phyloP scores from a whole-genome alignment of 2,797 vertebrate genomes.

The Sebastes oblongus region DNA sequence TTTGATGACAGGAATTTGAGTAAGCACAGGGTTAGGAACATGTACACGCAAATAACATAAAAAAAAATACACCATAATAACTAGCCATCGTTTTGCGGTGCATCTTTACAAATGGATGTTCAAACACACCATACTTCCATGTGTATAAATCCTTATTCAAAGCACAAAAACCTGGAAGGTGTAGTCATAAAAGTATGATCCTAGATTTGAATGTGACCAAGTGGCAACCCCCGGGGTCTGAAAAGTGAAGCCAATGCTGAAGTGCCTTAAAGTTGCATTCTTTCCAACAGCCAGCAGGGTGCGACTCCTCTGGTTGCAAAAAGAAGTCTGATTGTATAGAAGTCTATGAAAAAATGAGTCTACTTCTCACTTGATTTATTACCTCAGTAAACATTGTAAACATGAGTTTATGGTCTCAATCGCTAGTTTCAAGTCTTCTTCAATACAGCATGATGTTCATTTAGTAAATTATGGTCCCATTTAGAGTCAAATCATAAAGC shows the following conservation, averaged over 20 bases:
- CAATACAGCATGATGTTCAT: too few relatives aligned
- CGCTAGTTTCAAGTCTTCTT: too few relatives aligned
- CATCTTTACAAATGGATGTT: neutral
- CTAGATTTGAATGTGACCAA: neutral
- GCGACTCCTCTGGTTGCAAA: too few relatives aligned
- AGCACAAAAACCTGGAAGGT: neutral
- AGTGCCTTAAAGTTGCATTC: neutral
- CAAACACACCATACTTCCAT: neutral
- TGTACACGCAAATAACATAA: neutral
- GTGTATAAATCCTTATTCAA: neutral
- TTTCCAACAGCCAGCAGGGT: rapidly evolving
- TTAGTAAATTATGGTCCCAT: too few relatives aligned
- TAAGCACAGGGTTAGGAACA: neutral
- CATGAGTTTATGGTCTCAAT: too few relatives aligned
- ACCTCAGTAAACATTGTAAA: too few relatives aligned
- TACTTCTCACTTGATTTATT: too few relatives aligned
- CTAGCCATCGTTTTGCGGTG: rapidly evolving
- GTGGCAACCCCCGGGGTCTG: neutral
- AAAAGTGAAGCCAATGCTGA: neutral
- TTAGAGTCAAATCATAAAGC: too few relatives aligned
- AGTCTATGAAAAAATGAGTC: rapidly evolving
- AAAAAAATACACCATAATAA: neutral
- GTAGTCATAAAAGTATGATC: neutral
- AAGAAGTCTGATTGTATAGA: too few relatives aligned
- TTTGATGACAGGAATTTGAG: neutral